These are phyloP conservation scores for Sialis lutaria DNA, from an alignment of 2,888 invertebrate species.

Conservation along the genomic window DNA sequence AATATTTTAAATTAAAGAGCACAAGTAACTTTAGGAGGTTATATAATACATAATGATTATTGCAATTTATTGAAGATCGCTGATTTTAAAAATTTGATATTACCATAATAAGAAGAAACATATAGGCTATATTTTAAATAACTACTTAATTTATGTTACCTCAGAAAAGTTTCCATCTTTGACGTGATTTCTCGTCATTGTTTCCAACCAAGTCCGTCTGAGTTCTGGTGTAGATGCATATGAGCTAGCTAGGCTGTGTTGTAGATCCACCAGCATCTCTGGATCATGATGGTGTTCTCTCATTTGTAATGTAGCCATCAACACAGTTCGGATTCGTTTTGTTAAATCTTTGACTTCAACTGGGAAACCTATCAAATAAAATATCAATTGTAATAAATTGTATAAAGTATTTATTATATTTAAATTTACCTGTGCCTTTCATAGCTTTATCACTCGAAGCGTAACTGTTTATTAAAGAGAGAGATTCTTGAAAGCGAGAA, in stretches of 20 bases:
- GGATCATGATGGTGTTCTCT: slow-evolving; percentile 81
- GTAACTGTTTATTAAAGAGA: slow-evolving; percentile 83
- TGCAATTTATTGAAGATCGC: too few species aligned
- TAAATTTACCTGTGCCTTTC: slow-evolving; percentile 62
- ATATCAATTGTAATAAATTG: slow-evolving; percentile 1
- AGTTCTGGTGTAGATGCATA: slow-evolving; percentile 89
- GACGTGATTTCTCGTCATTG: slow-evolving; percentile 76
- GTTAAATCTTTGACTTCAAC: slow-evolving; percentile 86
- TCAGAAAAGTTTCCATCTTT: slow-evolving; percentile 75
- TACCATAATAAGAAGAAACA: neutral
- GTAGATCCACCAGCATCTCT: slow-evolving; percentile 78
- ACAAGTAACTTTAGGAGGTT: neutral
- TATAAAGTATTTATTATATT: slow-evolving; percentile 1
- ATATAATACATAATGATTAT: too few species aligned
- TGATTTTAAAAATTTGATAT: too few species aligned
- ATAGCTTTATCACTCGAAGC: slow-evolving; percentile 86
- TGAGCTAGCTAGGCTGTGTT: slow-evolving; percentile 81
- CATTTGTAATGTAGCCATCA: slow-evolving; percentile 89
- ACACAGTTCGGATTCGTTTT: slow-evolving; percentile 79
- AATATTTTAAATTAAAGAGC: slow-evolving; percentile 4
- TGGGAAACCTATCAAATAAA: slow-evolving; percentile 44
- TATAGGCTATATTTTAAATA: slow-evolving; percentile 1
- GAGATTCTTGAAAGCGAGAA: slow-evolving; percentile 84
- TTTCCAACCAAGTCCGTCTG: slow-evolving; percentile 89
- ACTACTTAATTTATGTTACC: slow-evolving; percentile 29